Base-by-base conservation (phyloP, 2,797 vertebrate genomes). In the Mus spretus region DNA sequence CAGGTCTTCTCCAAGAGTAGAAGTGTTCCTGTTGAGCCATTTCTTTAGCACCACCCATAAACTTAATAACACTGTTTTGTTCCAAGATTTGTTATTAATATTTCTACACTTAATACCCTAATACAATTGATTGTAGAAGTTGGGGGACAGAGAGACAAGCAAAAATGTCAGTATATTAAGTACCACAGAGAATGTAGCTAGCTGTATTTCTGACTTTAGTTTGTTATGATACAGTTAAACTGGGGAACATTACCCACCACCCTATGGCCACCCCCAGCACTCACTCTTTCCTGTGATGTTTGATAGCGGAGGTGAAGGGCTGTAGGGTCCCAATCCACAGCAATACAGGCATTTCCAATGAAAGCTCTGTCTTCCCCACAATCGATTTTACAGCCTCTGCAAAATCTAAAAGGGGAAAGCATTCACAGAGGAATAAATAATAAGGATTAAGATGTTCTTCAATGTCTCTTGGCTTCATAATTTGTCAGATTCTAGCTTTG, bases 291-390 rank as follows among this genome's bases (percentile, higher is more conserved):
- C 98, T 99, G 99, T 0, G 99, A 99, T 0, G 99, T 99, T 98
- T 99, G 99, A 98, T 99, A 99, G 96, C 99, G 99, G 87, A 99
- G 99, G 97, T 99, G 99, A 89, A 99, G 99, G 0, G 99, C 99
- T 0, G 99, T 99, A 11, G 99, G 99, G 96, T 99, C 99, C 99
- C 99, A 99, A 98, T 99, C 99, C 26, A 99, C 99, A 31, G 99
- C 99, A n/a, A 99, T 99, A 92, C 98, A 99, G 63, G 99, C 99
- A 28, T 99, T 99, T 88, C 99, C 99, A 55, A 99, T 98, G 50
- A 98, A 99, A 7, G 99, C 99, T 97, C 99, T 98, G 61, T 99
- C 99, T 96, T 99, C 99, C 0, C 98, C 97, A 98, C 99, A 99
- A 94, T 99, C 99, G 78, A 99, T 99, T 79, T 99, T 99, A 89